phyloP scores from a whole-genome alignment of 37 sponge, comb jelly and placozoan genomes.

The Chondrilla cf. caribensis region DNA sequence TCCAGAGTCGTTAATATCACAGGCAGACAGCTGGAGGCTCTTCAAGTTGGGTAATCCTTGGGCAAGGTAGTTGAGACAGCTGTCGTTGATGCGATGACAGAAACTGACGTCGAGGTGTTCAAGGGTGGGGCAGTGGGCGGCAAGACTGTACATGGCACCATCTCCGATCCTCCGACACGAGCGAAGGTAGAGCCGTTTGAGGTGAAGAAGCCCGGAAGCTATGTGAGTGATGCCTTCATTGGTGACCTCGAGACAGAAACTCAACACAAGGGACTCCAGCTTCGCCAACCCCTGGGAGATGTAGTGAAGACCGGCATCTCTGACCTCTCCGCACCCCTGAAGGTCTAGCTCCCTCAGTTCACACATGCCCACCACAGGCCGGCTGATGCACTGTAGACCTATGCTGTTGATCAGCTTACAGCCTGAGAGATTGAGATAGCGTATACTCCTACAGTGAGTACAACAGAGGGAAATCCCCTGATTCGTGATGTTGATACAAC shows the following conservation, averaged over 20 bases:
- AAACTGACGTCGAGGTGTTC: conserved; percentile 16
- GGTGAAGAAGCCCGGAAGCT: neutral
- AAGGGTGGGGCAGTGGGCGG: neutral
- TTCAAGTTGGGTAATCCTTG: conserved; percentile 17
- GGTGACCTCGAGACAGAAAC: neutral
- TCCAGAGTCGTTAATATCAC: conserved; percentile 10
- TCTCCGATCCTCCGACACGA: conserved; percentile 9
- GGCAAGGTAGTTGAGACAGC: neutral
- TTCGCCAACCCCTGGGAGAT: neutral
- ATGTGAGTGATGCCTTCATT: conserved; percentile 16
- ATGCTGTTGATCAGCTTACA: conserved; percentile 19
- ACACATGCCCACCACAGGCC: neutral
- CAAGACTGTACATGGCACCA: neutral
- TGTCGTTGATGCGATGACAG: conserved; percentile 19
- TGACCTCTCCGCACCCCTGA: conserved; percentile 6
- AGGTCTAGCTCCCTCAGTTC: conserved; percentile 18
- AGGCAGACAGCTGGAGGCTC: conserved; percentile 24
- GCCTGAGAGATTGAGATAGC: conserved; percentile 10
- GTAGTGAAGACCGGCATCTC: neutral
- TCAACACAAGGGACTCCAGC: neutral
- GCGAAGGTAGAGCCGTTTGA: neutral
- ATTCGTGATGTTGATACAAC: conserved; percentile 15
- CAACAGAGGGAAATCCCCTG: conserved; percentile 4
- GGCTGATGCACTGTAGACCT: neutral
- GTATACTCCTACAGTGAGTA: neutral